These are phyloP conservation scores for Sebastes steindachneri DNA, from an alignment of 2,797 vertebrate species.

Conservation along the genomic window DNA sequence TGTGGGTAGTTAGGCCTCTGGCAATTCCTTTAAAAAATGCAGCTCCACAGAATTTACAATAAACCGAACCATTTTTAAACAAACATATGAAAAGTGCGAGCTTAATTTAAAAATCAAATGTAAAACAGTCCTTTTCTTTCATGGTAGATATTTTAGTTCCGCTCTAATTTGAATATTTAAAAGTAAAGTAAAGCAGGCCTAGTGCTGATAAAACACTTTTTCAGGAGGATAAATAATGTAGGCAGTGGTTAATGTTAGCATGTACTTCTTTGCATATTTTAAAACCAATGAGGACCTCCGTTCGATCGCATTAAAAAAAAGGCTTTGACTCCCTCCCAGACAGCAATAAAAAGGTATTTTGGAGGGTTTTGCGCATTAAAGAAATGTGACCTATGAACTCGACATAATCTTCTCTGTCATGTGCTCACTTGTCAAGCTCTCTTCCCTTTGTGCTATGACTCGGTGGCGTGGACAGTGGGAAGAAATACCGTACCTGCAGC, in stretches of 20 bases:
- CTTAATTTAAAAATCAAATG: constrained; percentile 54
- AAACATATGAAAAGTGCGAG: constrained; percentile 42
- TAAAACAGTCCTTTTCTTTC: constrained; percentile 46
- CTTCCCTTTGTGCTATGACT: constrained; percentile 44
- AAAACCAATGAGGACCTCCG: constrained; percentile 69
- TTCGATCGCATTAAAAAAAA: constrained; percentile 69
- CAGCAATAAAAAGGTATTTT: constrained; percentile 70
- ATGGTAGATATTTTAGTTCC: constrained; percentile 51
- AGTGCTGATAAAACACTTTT: constrained; percentile 80
- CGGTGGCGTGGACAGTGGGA: constrained; percentile 29
- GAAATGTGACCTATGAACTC: constrained; percentile 75
- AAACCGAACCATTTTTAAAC: constrained; percentile 40
- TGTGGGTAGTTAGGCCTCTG: background rate
- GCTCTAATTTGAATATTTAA: constrained; percentile 73
- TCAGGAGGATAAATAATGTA: constrained; percentile 79
- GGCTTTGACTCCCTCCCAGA: constrained; percentile 61
- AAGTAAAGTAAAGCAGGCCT: constrained; percentile 67
- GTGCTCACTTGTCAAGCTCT: constrained; percentile 60
- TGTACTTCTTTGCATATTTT: constrained; percentile 85
- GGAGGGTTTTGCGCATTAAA: constrained; percentile 65
- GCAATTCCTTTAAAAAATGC: constrained; percentile 40
- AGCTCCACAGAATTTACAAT: constrained; percentile 43
- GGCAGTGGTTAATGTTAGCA: constrained; percentile 77
- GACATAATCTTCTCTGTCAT: constrained; percentile 69
- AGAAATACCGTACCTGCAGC: constrained; percentile 44